Base-by-base conservation (phyloP, 2,797 vertebrate species). In the Acanthiza pusilla region DNA sequence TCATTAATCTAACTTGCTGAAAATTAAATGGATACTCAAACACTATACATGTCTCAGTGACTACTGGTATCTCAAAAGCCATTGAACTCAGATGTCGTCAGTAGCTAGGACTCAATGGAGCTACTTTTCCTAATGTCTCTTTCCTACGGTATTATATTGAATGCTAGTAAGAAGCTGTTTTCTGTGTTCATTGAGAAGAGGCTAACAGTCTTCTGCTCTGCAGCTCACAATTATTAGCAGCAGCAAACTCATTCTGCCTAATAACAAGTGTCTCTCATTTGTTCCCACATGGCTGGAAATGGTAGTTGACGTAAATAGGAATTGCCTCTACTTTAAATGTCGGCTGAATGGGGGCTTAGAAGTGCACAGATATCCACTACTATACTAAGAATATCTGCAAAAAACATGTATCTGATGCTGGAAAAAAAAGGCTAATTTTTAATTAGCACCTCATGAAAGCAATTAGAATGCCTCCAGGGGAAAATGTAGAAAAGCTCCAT, bases 301-400 rank as follows among this genome's bases (percentile, higher is more conserved):
- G 45, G 65, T 84, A 93, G 96, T 79, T 96, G 87, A 95, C 65
- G 91, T 38, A 91, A 93, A 91, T 61, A 66, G 77, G 91, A 97
- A 92, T 82, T 85, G 30, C 88, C 58, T 95, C 60, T 96, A 80
- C 73, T 97, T 96, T 87, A 88, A 97, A 96, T 91, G 83, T 89
- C 87, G 95, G 3, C 20, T 93, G 75, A 93, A 91, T 27, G 30
- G 29, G 22, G 17, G 16, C 22, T 84, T 93, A 79, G 66, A 91
- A 75, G 30, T 80, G 30, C 61, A 72, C 8, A 54, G 26, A 51
- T 84, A 91, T 72, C 75, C 70, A 72, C 95, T 95, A 77, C 36
- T 83, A 29, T 79, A 63, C 27, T 72, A 84, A 66, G 68, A 95
- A 65, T 65, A 93, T 81, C 61, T 71, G 58, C 9, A 92, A 88